These are phyloP conservation scores for Chalcis sispes DNA, from an alignment of 2,888 invertebrate species.

Conservation along the genomic window DNA sequence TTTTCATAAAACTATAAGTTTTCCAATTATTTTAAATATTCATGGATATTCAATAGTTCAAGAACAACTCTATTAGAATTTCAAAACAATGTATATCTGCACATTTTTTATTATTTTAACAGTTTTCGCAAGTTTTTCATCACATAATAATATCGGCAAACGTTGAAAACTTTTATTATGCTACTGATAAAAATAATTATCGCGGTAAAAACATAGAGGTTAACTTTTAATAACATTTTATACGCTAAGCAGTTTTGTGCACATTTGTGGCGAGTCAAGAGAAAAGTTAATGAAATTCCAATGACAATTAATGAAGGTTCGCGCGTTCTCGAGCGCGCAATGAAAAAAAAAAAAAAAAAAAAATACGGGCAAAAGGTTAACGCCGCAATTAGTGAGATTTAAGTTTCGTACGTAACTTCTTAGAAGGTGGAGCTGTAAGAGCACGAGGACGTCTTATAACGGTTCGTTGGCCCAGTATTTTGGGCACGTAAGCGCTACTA, in stretches of 20 bases:
- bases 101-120: too few relatives aligned
- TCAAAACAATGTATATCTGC: too few relatives aligned
- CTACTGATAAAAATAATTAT: constrained; percentile 11
- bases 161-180: too few relatives aligned
- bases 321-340: background rate
- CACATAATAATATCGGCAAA: too few relatives aligned
- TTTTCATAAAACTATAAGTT: too few relatives aligned
- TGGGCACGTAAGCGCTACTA: constrained; percentile 58
- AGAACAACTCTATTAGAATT: too few relatives aligned
- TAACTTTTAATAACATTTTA: constrained; percentile 1
- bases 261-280: background rate
- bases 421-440: constrained; percentile 1
- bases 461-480: constrained; percentile 31
- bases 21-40: too few relatives aligned
- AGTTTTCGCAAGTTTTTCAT: too few relatives aligned
- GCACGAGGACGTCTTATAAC: constrained; percentile 28
- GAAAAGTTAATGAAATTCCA: constrained; percentile 31
- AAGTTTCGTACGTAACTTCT: constrained; percentile 25
- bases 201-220: background rate
- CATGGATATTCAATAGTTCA: too few relatives aligned
- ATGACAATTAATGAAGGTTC: constrained; percentile 39
- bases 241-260: background rate
- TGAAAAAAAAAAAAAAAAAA: too few relatives aligned
- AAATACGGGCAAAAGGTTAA: constrained; percentile 34
- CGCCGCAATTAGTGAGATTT: constrained; percentile 40